Conservation (phyloP, 2,113 vertebrate genomes). For the Empidonax traillii region DNA sequence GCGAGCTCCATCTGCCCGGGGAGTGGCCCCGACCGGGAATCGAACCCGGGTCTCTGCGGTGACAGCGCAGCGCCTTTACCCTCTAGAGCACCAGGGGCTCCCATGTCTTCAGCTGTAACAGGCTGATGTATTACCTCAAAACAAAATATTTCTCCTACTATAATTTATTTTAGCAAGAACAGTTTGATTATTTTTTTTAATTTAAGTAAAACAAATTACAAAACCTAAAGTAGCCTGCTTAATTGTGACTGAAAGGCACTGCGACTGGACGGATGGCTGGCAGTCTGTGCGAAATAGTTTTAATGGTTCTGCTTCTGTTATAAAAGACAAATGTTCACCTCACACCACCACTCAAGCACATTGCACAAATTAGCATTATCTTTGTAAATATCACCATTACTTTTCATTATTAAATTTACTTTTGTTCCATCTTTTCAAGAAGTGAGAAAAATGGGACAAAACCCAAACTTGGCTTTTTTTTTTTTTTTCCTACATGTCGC, state of each 20-base stretch:
- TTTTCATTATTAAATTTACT: conserved; percentile 30
- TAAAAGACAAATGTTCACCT: conserved; percentile 18
- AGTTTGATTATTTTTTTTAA: not conserved
- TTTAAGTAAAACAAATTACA: not conserved
- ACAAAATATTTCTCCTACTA: not conserved
- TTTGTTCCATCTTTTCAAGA: not conserved
- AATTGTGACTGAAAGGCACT: conserved; percentile 21
- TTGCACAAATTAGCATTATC: conserved; percentile 14
- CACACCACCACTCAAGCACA: not conserved
- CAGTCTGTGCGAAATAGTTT: not conserved
- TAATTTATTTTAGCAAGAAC: not conserved
- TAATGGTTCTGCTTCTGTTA: not conserved
- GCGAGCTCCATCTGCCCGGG: no score
- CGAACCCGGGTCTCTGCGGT: no score
- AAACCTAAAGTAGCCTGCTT: not conserved
- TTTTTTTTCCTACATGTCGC: not conserved
- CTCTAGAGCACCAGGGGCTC: no score
- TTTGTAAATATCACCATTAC: conserved; percentile 21
- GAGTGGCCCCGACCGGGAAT: no score
- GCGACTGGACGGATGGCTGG: not conserved
- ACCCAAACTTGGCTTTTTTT: not conserved
- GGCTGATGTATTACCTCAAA: not conserved
- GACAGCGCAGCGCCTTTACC: no score
- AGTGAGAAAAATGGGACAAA: conserved; percentile 16
- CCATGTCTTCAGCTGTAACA: not conserved